Conservation (phyloP, 2,113 vertebrate species). For the Oryzias woworae region DNA sequence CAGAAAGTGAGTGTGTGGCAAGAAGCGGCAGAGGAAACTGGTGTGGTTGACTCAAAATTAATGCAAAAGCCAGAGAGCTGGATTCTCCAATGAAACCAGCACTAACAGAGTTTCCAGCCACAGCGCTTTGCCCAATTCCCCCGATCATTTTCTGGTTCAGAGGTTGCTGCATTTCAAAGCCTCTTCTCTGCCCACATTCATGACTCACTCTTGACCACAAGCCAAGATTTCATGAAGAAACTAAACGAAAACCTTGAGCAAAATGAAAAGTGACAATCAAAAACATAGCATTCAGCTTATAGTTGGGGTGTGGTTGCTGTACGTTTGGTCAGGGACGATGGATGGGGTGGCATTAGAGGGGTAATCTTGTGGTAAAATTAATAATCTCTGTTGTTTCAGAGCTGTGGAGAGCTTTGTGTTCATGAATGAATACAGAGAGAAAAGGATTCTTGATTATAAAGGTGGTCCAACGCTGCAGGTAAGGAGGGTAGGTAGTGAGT, state of each 20-base stretch:
- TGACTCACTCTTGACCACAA: slow-evolving; percentile 54
- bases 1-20: slow-evolving; percentile 64
- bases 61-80: slow-evolving; percentile 60
- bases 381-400: background rate
- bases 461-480: too few species aligned
- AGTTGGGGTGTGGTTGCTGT: slow-evolving; percentile 34
- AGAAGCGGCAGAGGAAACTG: slow-evolving; percentile 33
- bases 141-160: slow-evolving; percentile 76
- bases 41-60: slow-evolving; percentile 36
- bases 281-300: slow-evolving; percentile 58
- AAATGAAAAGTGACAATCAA: slow-evolving; percentile 68
- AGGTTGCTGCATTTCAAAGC: slow-evolving; percentile 68
- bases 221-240: slow-evolving; percentile 56
- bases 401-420: slow-evolving; percentile 50
- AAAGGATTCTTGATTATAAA: too few species aligned
- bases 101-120: slow-evolving; percentile 73
- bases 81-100: slow-evolving; percentile 67
- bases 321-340: slow-evolving; percentile 12
- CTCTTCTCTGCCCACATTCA: slow-evolving; percentile 53
- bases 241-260: slow-evolving; percentile 31
- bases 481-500: too few species aligned
- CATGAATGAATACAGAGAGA: too few species aligned
- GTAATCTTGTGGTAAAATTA: slow-evolving; percentile 35
- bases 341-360: slow-evolving; percentile 47
- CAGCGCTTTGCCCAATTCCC: slow-evolving; percentile 69